phyloP scores from a whole-genome alignment of 2,888 invertebrate genomes.

The Petrolisthes cinctipes region DNA sequence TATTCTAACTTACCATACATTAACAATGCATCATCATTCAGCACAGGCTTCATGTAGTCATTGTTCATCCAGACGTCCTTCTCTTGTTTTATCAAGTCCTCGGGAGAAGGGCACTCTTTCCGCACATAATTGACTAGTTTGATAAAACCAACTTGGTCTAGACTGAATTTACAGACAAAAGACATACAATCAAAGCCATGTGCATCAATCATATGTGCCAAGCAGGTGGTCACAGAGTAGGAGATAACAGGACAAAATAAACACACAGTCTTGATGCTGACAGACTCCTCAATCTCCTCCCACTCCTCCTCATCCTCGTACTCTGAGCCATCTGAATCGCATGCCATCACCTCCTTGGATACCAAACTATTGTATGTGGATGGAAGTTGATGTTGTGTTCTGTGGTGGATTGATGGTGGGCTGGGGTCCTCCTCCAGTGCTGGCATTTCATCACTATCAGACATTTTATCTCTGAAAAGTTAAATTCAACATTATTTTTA shows the following conservation, averaged over 20 bases:
- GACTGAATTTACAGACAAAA: slow-evolving; percentile 24
- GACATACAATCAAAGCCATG: slow-evolving; percentile 51
- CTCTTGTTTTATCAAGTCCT: slow-evolving; percentile 69
- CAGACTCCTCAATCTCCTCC: slow-evolving; percentile 43
- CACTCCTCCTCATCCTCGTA: slow-evolving; percentile 47
- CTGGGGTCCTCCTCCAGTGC: slow-evolving; percentile 14
- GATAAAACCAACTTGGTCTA: slow-evolving; percentile 63
- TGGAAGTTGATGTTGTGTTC: background rate
- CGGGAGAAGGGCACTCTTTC: slow-evolving; percentile 37
- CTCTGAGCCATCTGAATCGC: background rate
- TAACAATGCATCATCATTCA: slow-evolving; percentile 83
- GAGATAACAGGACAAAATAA: slow-evolving; percentile 38
- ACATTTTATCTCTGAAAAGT: slow-evolving; percentile 7
- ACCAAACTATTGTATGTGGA: background rate
- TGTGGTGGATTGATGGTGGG: background rate
- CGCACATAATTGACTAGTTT: slow-evolving; percentile 63
- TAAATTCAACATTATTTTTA: background rate
- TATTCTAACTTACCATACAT: slow-evolving; percentile 75
- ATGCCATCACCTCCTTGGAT: background rate
- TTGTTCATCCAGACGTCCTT: slow-evolving; percentile 81
- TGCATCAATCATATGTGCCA: slow-evolving; percentile 45
- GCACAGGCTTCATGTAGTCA: slow-evolving; percentile 81
- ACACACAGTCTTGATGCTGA: slow-evolving; percentile 21
- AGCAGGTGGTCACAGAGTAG: background rate
- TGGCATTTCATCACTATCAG: slow-evolving; percentile 31